Base-by-base conservation (phyloP, 2,113 vertebrate species). In the Rutilus rutilus region DNA sequence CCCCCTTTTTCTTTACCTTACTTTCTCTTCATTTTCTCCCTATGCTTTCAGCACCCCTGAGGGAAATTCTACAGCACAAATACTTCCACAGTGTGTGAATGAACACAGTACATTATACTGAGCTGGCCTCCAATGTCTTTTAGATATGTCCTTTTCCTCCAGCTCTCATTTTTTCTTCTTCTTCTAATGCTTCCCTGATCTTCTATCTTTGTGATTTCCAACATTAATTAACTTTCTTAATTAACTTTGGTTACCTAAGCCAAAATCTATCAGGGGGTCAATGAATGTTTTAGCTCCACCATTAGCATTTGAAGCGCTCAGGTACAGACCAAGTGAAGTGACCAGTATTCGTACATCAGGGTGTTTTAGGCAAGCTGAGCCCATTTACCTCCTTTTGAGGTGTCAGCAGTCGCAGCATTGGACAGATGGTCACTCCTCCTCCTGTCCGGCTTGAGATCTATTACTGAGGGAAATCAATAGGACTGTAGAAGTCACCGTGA, bases 371-470 rank as follows among this genome's bases (percentile, higher is more conserved):
- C 52, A 71, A 82, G 69, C 85, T 64, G 73, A 77, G 64, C 52
- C 39, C 47, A 54, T 39, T 57, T 47, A 36, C 73, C 59, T 76
- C 23, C 59, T 10, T 21, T 50, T 30, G 77, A 74, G 54, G 36
- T 59, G 36, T 75, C 52, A 62, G 25, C 54, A 60, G 59, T 71
- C 12, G 21, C 69, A 75, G 39, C 9, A 12, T 30, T 36, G 62
- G 80, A 69, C 86, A 83, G 86, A 83, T 83, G 73, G 86, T 65
- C 60, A 57, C 23, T 23, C 14, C 12, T 45, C 14, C n/a, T 54
- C 21, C 80, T 45, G 86, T 1, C 71, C 30, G 25, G 19, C 52
- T 42, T 67, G 17, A 19, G 73, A 69, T 57, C n/a, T 82, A 33
- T 78, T 78, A 17, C 60, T n/a, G 52, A 69, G 33, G 33, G 73